Base-by-base conservation (phyloP, 2,113 vertebrate species). In the Abramis brama region DNA sequence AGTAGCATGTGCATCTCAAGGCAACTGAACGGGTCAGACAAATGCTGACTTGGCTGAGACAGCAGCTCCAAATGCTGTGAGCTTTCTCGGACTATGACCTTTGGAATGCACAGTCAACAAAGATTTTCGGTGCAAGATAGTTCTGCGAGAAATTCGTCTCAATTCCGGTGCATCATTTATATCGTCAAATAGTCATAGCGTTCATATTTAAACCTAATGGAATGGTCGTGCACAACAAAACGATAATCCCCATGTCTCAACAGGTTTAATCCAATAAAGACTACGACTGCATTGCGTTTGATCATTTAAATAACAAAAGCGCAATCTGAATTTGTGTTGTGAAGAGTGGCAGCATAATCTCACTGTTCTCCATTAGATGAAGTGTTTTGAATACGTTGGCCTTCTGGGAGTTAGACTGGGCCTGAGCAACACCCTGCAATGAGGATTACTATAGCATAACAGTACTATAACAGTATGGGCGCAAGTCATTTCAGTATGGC, bases 1-100 rank as follows among this genome's bases (percentile, higher is more conserved):
- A 66, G 25, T 27, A 30, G 9, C 88, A 89, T 92, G 90, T 90
- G 89, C 90, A 90, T 88, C 91, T 86, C 52, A 8, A 88, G 91
- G 86, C 8, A 82, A 88, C 88, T 88, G 90, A 36, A 86, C 57
- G 47, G 88, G 91, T 90, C 91, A 90, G 92, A 91, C 91, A 94
- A 94, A 93, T 94, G 93, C 92, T 94, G 93, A 90, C 87, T 83
- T 79, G 90, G 90, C 91, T 91, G 91, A 93, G 92, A 88, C 82
- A 82, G 84, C 75, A 76, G 45, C 85, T 89, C 92, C 90, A 90
- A 59, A 76, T 74, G 86, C 86, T 87, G 86, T 91, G 50, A 59
- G 50, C 52, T 83, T 83, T 73, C 52, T 91, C 93, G 89, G 90
- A 88, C 90, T 90, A 85, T 91, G 92, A 93, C 91, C 92, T 89